Evolutionary conservation across 1,140 invertebrate species (phyloP), one percentile per base, ranked within the genome.

Genomic region (Belonocnema kinseyi): DNA sequence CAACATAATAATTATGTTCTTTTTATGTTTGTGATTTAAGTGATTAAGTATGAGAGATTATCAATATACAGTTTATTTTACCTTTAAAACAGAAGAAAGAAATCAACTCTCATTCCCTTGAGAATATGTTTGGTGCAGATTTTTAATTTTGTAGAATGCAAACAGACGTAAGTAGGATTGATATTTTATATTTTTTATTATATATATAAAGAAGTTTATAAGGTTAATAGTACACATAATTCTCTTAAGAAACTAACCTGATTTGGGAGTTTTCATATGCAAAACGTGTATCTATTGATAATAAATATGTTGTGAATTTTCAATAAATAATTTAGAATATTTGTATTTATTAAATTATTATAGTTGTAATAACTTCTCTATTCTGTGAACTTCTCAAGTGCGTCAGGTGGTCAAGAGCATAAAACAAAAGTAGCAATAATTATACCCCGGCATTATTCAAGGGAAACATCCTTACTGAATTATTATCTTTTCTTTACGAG

Each of bases 91-190:
- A 66, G 8, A 66, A 33, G 26, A 66, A 7, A 66, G 16, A 33
- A 40, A 66, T 5, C 13, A 66, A 66, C 14, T n/a, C 40, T 66
- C 3, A 66, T 66, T 16, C 33, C 33, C 58, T 66, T 66, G 61
- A 66, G 13, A 66, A 46, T 46, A 46, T 46, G 61, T 66, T 14
- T 66, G 40, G 61, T 14, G 33, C 8, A n/a, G 2, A 40, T 7
- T 66, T 46, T 66, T 66, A 66, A 66, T 40, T 10, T 3, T 21
- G 46, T 66, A 66, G 61, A n/a, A 66, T 66, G 61, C 61, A 66
- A 26, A 66, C 40, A 40, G n/a, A 66, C 14, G 58, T 66, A 66
- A 66, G 58, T 66, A 40, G 40, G 40, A 40, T 7, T 66, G n/a
- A 61, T 21, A 21, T 13, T 33, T 21, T 10, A 58, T 58, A 21